These are phyloP conservation scores for Muscidifurax raptorellus DNA, from an alignment of 1,140 invertebrate genomes.

Conservation along the genomic window DNA sequence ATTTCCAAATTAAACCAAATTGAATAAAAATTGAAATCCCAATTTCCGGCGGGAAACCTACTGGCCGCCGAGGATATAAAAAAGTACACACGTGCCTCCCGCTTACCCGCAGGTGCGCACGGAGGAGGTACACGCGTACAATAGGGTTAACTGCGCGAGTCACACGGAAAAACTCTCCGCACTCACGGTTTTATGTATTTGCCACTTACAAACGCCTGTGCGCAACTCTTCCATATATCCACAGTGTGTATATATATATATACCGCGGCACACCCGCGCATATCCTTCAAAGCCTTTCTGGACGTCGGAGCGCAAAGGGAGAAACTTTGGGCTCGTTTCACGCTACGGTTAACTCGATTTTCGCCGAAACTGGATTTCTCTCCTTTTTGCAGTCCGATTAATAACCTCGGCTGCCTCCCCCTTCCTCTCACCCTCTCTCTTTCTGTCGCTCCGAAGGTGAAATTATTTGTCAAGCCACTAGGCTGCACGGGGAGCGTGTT, in stretches of 20 bases:
- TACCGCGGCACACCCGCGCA: neutral
- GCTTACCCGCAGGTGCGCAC: no score
- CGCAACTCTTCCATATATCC: neutral
- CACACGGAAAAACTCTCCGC: neutral
- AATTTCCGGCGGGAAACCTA: no score
- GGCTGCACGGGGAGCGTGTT: neutral
- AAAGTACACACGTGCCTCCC: no score
- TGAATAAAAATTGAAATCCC: no score
- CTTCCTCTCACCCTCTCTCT: neutral
- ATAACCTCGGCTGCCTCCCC: conserved; percentile 17
- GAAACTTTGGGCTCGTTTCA: conserved; percentile 50
- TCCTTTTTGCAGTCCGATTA: conserved; percentile 39
- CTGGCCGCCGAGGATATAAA: no score
- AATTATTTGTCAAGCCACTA: conserved; percentile 26
- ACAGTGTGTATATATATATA: neutral
- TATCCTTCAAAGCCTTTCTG: conserved; percentile 45
- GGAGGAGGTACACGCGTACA: no score
- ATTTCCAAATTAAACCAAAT: no score
- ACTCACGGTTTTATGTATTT: neutral
- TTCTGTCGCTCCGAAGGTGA: neutral
- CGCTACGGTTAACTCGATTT: conserved; percentile 50
- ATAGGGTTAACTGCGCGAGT: no score
- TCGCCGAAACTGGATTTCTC: conserved; percentile 40
- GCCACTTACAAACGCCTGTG: neutral
- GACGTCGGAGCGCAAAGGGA: conserved; percentile 35